Evolutionary conservation across 2,113 vertebrate genomes (phyloP).

Genomic region (Pterocles orientalis): DNA sequence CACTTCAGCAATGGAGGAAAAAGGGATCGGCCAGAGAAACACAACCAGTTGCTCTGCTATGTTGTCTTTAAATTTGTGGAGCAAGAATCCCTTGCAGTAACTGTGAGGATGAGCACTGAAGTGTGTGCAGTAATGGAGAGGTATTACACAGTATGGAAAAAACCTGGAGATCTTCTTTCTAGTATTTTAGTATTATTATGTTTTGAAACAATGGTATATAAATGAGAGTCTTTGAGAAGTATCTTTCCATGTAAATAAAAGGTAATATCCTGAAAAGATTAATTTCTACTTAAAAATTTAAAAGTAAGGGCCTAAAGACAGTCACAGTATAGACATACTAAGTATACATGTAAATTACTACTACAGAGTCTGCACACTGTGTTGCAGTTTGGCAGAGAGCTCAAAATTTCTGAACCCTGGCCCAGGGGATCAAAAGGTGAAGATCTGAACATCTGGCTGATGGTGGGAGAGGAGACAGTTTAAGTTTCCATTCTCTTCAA

Average conservation of each 20-base stretch:
- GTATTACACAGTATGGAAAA: background rate
- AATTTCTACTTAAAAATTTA: background rate
- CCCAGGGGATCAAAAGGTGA: constrained; percentile 39
- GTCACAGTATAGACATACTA: background rate
- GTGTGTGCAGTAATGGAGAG: background rate
- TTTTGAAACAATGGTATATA: background rate
- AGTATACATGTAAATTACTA: background rate
- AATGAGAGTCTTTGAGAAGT: background rate
- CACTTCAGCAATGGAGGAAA: background rate
- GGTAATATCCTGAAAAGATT: background rate
- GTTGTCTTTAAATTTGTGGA: background rate
- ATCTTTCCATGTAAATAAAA: background rate
- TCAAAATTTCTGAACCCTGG: constrained; percentile 18
- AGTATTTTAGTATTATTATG: background rate
- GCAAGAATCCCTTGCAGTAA: background rate
- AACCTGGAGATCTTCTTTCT: background rate
- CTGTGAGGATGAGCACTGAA: background rate
- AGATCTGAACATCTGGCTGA: constrained; percentile 41
- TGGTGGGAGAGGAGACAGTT: constrained; percentile 16
- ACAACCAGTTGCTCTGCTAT: background rate
- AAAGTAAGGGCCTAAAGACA: background rate
- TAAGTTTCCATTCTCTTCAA: constrained; percentile 39
- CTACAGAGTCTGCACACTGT: background rate
- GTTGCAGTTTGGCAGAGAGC: background rate
- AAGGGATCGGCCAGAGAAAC: accelerated